Percentiles rank a stretch among this genome's conserved stretches.
These are phyloP conservation scores for Eunapius fragilis DNA, from an alignment of 37 sponge, comb jelly and placozoan species.

Conservation along the genomic window DNA sequence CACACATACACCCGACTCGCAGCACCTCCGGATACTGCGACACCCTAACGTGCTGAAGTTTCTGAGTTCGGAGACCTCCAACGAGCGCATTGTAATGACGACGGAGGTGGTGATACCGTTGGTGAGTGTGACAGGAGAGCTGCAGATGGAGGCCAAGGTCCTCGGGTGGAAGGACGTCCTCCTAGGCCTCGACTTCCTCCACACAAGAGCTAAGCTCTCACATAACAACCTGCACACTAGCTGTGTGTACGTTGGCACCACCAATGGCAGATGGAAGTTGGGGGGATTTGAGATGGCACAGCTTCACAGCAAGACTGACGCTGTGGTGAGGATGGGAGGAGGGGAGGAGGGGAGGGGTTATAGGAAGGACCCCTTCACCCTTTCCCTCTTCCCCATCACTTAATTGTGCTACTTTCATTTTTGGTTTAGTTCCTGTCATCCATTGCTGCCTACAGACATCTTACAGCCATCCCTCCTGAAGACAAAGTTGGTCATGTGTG, in stretches of 20 bases:
- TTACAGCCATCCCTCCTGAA: slow-evolving; percentile 65
- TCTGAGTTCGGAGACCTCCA: slow-evolving; percentile 18
- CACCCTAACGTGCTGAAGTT: slow-evolving; percentile 84
- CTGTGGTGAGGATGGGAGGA: slow-evolving; percentile 2
- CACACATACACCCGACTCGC: not conserved
- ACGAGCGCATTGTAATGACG: slow-evolving; percentile 15
- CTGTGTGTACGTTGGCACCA: slow-evolving; percentile 41
- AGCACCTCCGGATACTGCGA: slow-evolving; percentile 68
- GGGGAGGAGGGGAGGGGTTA: not conserved
- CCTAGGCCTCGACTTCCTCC: slow-evolving; percentile 59
- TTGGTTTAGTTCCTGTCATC: slow-evolving; percentile 37
- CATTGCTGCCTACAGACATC: slow-evolving; percentile 23
- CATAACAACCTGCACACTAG: slow-evolving; percentile 61
- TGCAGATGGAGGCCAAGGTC: slow-evolving; percentile 42
- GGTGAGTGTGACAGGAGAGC: not conserved
- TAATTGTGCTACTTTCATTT: not conserved
- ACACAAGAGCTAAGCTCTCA: slow-evolving; percentile 35
- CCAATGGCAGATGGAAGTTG: slow-evolving; percentile 59
- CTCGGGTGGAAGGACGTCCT: slow-evolving; percentile 68
- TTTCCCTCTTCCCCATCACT: not conserved
- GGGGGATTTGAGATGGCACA: slow-evolving; percentile 62
- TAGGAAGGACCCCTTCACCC: not conserved
- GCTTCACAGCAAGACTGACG: slow-evolving; percentile 10
- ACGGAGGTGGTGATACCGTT: slow-evolving; percentile 65
- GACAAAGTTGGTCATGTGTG: slow-evolving; percentile 55